Evolutionary conservation across 2,113 vertebrate genomes (phyloP), one percentile per base, ranked within the genome.

Genomic region (Pachyramphus minor): DNA sequence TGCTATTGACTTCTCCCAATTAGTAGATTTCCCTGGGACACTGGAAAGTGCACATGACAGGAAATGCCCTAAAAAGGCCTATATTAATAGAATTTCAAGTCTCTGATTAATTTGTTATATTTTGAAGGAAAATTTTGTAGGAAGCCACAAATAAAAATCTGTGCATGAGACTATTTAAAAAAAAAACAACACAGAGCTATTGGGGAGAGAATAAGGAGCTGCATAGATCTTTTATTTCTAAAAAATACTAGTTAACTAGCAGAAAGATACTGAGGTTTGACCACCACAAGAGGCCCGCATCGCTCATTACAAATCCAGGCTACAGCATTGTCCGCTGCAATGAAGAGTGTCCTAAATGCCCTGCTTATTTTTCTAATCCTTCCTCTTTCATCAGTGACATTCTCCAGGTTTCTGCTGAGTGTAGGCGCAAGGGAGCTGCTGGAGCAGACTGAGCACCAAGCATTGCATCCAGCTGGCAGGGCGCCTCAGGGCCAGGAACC

Each of bases 91-190:
- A 31, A 72, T 78, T 90, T 22, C 18, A 67, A 20, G 13, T 74
- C 28, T 94, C 53, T 85, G 77, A 93, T 93, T 88, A 95, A 88
- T 84, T 94, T 84, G 50, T 59, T 88, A 42, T 20, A 52, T 82
- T 95, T 94, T 93, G 35, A 76, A 86, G 55, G 79, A 42, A 94
- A 95, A 87, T 33, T 16, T 59, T 80, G 35, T 81, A 56, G 93
- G 76, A 95, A 96, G 35, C 25, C 47, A 81, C 39, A 74, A 84
- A 74, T 89, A 71, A 49, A 90, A 67, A 10, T 45, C 13, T 35
- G 20, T 77, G 14, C 23, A 68, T 18, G n/a, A 35, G 31, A 41
- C 28, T 63, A 13, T 62, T 35, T 42, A 12, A 42, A 33, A 14
- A 11, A 58, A 93, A 56, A 74, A 41, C n/a, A 14, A 3, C 37